Conservation (phyloP, 2,797 vertebrate genomes). For the Hippopotamyrus pictus region DNA sequence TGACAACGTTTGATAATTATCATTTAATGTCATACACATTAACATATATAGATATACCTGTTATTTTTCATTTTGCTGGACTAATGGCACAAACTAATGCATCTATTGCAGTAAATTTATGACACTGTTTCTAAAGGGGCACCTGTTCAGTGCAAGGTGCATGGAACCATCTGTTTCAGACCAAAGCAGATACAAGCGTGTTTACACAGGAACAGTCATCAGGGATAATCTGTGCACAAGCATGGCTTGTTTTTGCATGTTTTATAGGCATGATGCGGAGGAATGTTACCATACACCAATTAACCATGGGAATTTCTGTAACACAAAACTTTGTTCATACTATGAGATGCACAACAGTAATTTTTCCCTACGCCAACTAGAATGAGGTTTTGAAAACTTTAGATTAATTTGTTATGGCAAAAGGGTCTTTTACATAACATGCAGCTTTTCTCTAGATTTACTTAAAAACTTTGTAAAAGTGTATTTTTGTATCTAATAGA, state of each 20-base stretch:
- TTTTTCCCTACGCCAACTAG: background rate
- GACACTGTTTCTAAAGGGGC: background rate
- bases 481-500: background rate
- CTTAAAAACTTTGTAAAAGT: background rate
- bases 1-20: background rate
- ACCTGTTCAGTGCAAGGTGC: background rate
- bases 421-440: constrained; percentile 6
- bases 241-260: background rate
- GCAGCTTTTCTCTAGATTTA: background rate
- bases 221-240: background rate
- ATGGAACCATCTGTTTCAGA: background rate
- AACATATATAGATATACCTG: background rate
- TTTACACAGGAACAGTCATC: background rate
- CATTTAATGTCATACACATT: background rate
- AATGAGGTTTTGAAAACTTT: background rate
- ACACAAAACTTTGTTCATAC: background rate
- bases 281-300: background rate
- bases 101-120: background rate
- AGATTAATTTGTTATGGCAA: background rate
- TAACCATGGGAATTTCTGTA: background rate
- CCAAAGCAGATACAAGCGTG: background rate
- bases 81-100: background rate
- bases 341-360: background rate
- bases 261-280: background rate
- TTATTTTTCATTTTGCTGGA: background rate